Conservation (phyloP, 2,113 vertebrate species). For the Cyphomyrus discorhynchus region DNA sequence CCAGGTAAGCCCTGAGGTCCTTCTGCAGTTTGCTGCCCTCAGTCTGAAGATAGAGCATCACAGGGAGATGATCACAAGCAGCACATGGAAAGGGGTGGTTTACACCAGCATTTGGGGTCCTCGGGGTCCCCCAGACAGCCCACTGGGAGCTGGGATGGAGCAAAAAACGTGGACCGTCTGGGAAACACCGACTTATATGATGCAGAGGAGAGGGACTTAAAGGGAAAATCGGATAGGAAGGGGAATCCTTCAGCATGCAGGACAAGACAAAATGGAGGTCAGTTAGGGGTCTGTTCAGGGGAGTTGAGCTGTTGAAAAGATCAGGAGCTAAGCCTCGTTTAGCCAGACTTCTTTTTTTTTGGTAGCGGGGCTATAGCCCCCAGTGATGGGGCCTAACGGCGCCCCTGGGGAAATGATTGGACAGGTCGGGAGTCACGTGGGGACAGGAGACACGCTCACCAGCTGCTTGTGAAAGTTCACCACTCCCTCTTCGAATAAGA, state of each 20-base stretch:
- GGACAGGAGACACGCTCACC: constrained; percentile 61
- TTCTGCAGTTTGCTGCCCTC: constrained; percentile 87
- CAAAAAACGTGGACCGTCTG: background rate
- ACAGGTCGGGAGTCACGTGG: background rate
- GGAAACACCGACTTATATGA: background rate
- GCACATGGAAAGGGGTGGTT: background rate
- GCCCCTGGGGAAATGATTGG: background rate
- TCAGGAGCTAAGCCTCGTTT: too few species aligned
- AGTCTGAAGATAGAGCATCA: constrained; percentile 46
- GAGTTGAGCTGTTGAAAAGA: background rate
- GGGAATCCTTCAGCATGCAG: background rate
- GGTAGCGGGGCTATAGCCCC: background rate
- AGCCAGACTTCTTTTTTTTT: background rate
- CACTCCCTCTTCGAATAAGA: constrained; percentile 85
- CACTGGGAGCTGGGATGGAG: background rate
- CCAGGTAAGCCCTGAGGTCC: constrained; percentile 79
- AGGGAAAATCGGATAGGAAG: background rate
- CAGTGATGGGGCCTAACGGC: too few species aligned
- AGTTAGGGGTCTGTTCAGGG: background rate
- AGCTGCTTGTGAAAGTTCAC: constrained; percentile 93
- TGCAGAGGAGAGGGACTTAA: background rate
- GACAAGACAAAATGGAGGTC: background rate
- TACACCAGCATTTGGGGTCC: background rate
- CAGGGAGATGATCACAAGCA: background rate
- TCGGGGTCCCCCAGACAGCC: background rate